Conservation (phyloP, 2,888 invertebrate species). For the Cantharis flavilabris region DNA sequence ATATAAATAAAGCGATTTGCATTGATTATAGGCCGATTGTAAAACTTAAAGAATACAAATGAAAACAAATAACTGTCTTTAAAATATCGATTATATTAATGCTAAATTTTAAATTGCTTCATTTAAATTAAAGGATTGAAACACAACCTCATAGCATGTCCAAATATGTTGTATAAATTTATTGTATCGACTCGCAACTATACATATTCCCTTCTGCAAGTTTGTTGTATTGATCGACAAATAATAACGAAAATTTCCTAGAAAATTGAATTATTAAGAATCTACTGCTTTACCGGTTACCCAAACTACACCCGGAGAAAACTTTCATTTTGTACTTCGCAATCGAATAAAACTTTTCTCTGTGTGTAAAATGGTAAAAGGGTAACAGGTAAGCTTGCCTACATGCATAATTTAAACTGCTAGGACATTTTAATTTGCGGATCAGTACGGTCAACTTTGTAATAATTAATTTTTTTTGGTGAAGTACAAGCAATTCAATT, state of each 20-base stretch:
- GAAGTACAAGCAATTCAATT: not conserved
- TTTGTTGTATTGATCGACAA: too few species aligned
- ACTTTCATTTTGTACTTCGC: too few species aligned
- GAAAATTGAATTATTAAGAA: too few species aligned
- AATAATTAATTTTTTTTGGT: not conserved
- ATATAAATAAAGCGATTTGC: slow-evolving; percentile 32
- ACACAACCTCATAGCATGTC: not conserved
- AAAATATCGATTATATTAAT: not conserved
- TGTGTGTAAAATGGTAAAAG: not conserved
- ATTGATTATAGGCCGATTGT: slow-evolving; percentile 22
- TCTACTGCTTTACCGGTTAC: too few species aligned
- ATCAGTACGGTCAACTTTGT: not conserved
- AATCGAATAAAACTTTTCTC: not conserved
- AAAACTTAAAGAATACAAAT: slow-evolving; percentile 8
- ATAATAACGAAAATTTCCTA: too few species aligned
- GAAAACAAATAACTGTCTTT: not conserved
- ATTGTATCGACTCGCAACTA: too few species aligned
- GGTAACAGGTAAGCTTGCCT: not conserved
- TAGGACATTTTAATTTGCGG: not conserved
- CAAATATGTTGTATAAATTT: not conserved
- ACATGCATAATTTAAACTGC: not conserved
- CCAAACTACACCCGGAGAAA: too few species aligned
- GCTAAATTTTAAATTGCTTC: not conserved
- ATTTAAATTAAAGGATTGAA: not conserved
- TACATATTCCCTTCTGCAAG: too few species aligned